Base-by-base conservation (phyloP, 2,797 vertebrate genomes). In the Pseudochirops cupreus region DNA sequence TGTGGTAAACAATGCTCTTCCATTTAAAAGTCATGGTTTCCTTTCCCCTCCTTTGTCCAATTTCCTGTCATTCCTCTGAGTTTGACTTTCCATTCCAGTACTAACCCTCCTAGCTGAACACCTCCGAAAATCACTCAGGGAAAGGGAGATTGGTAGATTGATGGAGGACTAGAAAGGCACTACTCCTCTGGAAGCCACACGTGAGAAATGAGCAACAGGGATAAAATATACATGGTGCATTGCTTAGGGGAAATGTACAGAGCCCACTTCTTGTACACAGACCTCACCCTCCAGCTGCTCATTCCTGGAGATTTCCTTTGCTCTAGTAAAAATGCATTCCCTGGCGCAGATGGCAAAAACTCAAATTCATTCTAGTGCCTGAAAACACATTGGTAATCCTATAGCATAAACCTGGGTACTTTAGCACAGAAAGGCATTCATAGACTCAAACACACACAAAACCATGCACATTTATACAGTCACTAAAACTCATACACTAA, bases 341-440 rank as follows among this genome's bases (percentile, higher is more conserved):
- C 74, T 50, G 74, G 39, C 74, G 46, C 74, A 87, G 74, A 87
- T 87, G 74, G 16, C 62, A 97, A 57, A 26, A 9, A 9, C 10
- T 0, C 3, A 82, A 46, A 0, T 13, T 91, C 39, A 1, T 1
- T 62, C 94, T 96, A 90, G 53, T 53, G 59, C 59, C 29, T 0
- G 92, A 95, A 92, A 54, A 54, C 52, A 2, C 10, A n/a, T 33
- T 55, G 90, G 67, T 59, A 90, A 2, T 53, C 62, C 33, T 57
- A 0, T 89, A 95, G 93, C 39, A 52, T 0, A 0, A 18, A 46
- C 4, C n/a, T 90, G 59, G 55, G 0, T 56, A 62, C 29, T 92
- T 62, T 31, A 56, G 21, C 6, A 90, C 11, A 6, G 91, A 46
- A 92, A 82, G 39, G 26, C 21, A 26, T 87, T 87, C 74, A 87